Evolutionary conservation across 2,888 invertebrate genomes (phyloP), one percentile per base, ranked within the genome.

Genomic region (Sinopyrophorus schimmeli): DNA sequence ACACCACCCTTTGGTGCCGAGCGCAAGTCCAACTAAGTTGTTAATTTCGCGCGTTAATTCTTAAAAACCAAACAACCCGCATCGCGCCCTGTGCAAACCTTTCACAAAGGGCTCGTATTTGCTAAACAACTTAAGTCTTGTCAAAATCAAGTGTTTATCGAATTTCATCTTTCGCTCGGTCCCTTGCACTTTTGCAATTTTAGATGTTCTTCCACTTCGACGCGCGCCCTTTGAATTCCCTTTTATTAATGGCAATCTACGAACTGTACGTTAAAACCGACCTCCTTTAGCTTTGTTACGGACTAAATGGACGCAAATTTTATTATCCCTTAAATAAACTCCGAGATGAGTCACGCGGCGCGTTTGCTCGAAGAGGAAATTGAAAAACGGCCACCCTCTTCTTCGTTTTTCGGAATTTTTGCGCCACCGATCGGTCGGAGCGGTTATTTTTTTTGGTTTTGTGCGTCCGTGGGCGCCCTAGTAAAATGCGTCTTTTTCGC

Each of bases 241-340:
- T 43, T 47, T 54, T 50, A 47, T 54, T 51, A 54, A 54, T 51
- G 50, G 37, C 51, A 54, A 54, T 54, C 43, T 42, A 48, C 37
- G 24, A 41, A 50, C 53, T 47, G 40, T 35, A 34, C 42, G 49
- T 50, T 54, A 42, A n/a, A n/a, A 46, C 42, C 23, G 26, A 41
- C 32, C 41, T 54, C 37, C 38, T 49, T 49, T 42, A 37, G 42
- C 24, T 42, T 48, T 30, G 35, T 41, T 41, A 41, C 41, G 9
- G 17, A 23, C 6, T 47, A 11, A 34, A 26, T n/a, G 35, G 17
- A 41, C 12, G 12, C 9, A 31, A 42, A 41, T 42, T 31, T 23
- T 38, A 42, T 48, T 48, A 37, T 42, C 20, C 16, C 15, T 37
- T 30, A 21, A 15, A 42, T 28, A 46, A 42, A 34, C 30, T 24